A percentile compares a stretch with the other conserved stretches of the same genome.
phyloP scores from a whole-genome alignment of 2,888 invertebrate genomes.

The Deroplatys truncata region DNA sequence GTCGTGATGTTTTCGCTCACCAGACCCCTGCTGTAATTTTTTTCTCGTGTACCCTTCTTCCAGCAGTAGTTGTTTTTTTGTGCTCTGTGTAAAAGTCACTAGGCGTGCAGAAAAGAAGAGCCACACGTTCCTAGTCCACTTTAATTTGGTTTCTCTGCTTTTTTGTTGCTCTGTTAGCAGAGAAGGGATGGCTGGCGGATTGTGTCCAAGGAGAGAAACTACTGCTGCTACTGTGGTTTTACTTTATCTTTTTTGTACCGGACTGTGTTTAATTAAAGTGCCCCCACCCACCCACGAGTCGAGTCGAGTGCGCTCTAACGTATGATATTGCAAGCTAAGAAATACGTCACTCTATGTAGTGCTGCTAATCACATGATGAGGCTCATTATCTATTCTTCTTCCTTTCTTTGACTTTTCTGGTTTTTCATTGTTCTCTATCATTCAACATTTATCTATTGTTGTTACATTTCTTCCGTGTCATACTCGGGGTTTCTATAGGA shows the following conservation, averaged over 20 bases:
- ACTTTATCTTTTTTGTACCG: neutral
- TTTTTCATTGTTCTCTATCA: neutral
- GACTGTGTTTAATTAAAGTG: neutral
- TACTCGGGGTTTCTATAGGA: too few species aligned
- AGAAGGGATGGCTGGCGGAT: neutral
- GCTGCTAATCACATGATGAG: neutral
- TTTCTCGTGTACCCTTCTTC: neutral
- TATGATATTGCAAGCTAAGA: neutral
- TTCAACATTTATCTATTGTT: neutral
- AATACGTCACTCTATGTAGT: neutral
- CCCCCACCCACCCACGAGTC: neutral
- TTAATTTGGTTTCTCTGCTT: slow-evolving; percentile 13
- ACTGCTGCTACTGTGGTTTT: neutral
- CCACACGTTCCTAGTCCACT: slow-evolving; percentile 11
- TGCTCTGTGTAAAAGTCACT: neutral
- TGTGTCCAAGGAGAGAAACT: neutral
- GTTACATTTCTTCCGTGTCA: neutral
- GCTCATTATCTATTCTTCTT: neutral
- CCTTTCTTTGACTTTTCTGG: neutral
- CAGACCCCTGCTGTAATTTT: neutral
- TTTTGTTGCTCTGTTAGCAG: neutral
- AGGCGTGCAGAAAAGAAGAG: neutral
- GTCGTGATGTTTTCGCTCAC: too few species aligned
- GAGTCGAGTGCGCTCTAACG: neutral
- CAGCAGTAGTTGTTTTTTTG: neutral